Base-by-base conservation (phyloP, 2,888 invertebrate species). In the Athetis lepigone region DNA sequence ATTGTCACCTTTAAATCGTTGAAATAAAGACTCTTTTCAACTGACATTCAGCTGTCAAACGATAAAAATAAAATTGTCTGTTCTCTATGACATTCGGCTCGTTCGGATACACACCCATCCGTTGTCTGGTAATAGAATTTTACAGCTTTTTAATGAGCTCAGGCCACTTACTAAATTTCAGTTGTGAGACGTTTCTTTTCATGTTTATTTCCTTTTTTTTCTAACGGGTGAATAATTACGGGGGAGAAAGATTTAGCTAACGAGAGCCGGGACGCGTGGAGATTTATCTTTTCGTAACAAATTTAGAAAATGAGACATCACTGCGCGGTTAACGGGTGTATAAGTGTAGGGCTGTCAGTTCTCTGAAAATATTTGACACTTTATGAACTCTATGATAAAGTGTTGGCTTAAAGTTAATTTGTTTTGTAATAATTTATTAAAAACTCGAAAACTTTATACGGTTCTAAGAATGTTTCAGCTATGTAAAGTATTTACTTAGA, bases 261-360 rank as follows among this genome's bases (percentile, higher is more conserved):
- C 93, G 92, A 93, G 93, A 89, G 75, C 84, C 85, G 87, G 86
- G 91, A 90, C 90, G 90, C 87, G 87, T 76, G 85, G 86, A 91
- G 92, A 94, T 94, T 93, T 94, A 94, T 94, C 92, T 92, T 91
- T 92, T 92, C 91, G 90, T 88, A 92, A 92, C 92, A 88, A 90
- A 94, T 94, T 93, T 94, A 93, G 94, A 94, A 93, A 94, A 90
- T 94, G 94, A 94, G 94, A 93, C 94, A 93, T 93, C 93, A 92
- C 83, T 88, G 85, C 81, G 75, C 83, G 78, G 82, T 86, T 84
- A 81, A 81, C 78, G 68, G 72, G 72, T 59, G 69, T 79, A 65
- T 71, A 66, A 27, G 37, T 55, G 23, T 75, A 82, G 83, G 82
- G 83, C 52, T 83, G 82, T 50, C 75, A 56, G 56, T 50, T 70